Conservation (phyloP, 2,797 vertebrate genomes). For the Paedocypris micromegethes region DNA sequence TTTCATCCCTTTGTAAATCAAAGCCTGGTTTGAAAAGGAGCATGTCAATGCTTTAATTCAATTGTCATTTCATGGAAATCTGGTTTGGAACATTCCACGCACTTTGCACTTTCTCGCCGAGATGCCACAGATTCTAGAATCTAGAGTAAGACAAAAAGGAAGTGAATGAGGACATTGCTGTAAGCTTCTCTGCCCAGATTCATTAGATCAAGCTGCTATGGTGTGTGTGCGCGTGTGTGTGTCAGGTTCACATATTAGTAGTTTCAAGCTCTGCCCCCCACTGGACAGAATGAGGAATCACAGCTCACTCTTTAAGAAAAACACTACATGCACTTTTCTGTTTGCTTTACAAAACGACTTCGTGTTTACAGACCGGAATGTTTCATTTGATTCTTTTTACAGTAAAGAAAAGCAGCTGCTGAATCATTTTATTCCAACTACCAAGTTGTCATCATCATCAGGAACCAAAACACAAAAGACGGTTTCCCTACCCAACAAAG, state of each 20-base stretch:
- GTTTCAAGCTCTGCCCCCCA: constrained; percentile 66
- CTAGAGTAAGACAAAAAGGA: constrained; percentile 25
- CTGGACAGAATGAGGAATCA: constrained; percentile 58
- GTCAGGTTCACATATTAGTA: constrained; percentile 52
- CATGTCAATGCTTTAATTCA: not conserved
- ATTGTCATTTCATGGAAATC: not conserved
- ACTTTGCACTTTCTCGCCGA: not conserved
- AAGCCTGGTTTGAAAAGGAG: not conserved
- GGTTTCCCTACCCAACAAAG: constrained; percentile 38
- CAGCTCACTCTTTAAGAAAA: constrained; percentile 41
- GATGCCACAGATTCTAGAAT: constrained; percentile 26
- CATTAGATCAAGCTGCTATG: constrained; percentile 35
- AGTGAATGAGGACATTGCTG: constrained; percentile 31
- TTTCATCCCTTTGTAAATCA: not conserved
- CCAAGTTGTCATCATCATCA: constrained; percentile 27
- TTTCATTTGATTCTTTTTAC: constrained; percentile 27
- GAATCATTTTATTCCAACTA: constrained; percentile 35
- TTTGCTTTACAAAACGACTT: not conserved
- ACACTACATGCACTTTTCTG: not conserved
- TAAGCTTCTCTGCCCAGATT: constrained; percentile 40
- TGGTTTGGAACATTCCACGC: not conserved
- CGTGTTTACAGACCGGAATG: constrained; percentile 11
- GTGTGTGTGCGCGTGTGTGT: constrained; percentile 23
- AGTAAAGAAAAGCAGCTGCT: constrained; percentile 27
- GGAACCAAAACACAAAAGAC: constrained; percentile 25